phyloP scores from a whole-genome alignment of 30 jellyfish, hydroid and myxozoan genomes.

The Turritopsis rubra region DNA sequence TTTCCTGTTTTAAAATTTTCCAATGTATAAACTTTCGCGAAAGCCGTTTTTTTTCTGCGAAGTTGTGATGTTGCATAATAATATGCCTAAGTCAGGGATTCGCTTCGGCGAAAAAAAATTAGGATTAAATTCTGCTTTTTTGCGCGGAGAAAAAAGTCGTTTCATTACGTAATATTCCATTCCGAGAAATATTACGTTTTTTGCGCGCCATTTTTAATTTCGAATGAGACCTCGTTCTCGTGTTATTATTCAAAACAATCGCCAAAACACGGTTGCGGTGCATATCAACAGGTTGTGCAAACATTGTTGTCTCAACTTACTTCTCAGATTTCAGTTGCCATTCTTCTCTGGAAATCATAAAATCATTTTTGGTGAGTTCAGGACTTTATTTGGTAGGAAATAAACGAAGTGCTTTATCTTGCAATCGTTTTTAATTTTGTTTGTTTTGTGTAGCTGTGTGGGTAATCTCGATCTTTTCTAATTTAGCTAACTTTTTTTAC shows the following conservation, averaged over 20 bases:
- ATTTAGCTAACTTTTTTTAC: background rate
- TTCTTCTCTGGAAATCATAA: background rate
- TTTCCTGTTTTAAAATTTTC: too few species aligned
- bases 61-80: too few species aligned
- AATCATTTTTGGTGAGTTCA: background rate
- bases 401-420: background rate
- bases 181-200: background rate
- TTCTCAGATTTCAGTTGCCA: background rate
- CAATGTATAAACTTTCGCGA: too few species aligned
- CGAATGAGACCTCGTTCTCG: constrained; percentile 1
- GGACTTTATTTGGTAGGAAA: background rate
- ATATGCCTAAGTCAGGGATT: too few species aligned
- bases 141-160: too few species aligned
- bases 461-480: background rate
- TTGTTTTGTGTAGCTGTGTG: background rate
- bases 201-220: constrained; percentile 15
- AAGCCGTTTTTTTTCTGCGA: too few species aligned
- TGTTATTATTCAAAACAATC: constrained; percentile 12
- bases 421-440: background rate
- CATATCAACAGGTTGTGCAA: constrained; percentile 18
- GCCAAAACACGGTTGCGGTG: background rate
- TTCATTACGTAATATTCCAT: too few species aligned
- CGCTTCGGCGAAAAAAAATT: too few species aligned
- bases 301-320: constrained; percentile 18
- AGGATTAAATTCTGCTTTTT: too few species aligned